Base-by-base conservation (phyloP, 1,140 invertebrate genomes). In the Aphelinus certus region DNA sequence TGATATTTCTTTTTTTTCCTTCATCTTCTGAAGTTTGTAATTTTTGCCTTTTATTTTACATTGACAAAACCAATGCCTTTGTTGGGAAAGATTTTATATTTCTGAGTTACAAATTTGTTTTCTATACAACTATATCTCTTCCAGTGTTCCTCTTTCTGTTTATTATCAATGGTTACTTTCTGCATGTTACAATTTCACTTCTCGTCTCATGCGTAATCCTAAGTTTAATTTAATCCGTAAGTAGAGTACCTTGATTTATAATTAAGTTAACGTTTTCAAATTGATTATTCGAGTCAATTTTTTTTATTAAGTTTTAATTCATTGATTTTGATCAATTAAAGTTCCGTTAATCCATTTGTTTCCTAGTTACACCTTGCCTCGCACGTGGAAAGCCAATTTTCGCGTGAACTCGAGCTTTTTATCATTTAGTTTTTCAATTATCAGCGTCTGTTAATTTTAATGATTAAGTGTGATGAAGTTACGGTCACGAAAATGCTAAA, bases 321-420 rank as follows among this genome's bases (percentile, higher is more conserved):
- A 77, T 78, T 77, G 64, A 77, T 77, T 79, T 71, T 75, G 78
- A 73, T 53, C 63, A 79, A 75, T 78, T 74, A 58, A 79, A 80
- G 79, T 82, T 82, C 79, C 78, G 77, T 79, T 76, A 77, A 80
- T 77, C 67, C 77, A 79, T 78, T 73, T 79, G 77, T 80, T 82
- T 82, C 78, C 76, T 80, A 79, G 71, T 76, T 76, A 76, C 77
- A 79, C 75, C 82, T 83, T 83, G 81, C 80, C 82, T 77, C 77
- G 71, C 71, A 73, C 75, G 76, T n/a, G 77, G 73, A 76, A 79
- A 78, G 77, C 58, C 48, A 78, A 76, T 79, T 77, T 79, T 77
- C 79, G 65, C 78, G 76, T 63, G 71, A 4, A 51, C 72, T 76
- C 62, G 68, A 79, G 78, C 73, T 78, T 77, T 75, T 55, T 76